Evolutionary conservation across 2,888 invertebrate species (phyloP), one percentile per base, ranked within the genome.

Genomic region (Apotomis turbidana): DNA sequence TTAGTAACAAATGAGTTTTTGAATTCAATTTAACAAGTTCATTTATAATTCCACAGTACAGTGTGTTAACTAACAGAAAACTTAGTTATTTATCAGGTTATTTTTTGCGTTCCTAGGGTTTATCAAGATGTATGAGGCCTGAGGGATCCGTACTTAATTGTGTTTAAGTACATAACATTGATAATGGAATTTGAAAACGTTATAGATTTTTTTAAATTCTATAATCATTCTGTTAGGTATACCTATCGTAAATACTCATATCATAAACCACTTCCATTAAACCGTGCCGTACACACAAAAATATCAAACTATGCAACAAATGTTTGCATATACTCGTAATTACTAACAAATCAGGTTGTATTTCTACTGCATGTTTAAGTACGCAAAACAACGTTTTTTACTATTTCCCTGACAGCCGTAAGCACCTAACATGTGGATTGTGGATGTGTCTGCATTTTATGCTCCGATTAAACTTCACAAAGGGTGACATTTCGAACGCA

Each of bases 401-500:
- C 8, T 44, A 44, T 44, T 44, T 44, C 0, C 44, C 49, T 49
- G 49, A 49, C 8, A 49, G 9, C 0, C 44, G 57, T 58, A 5
- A n/a, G n/a, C 10, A 46, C 60, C 9, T 49, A 49, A 49, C 36
- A 67, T 38, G 61, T 62, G 27, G 27, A 27, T n/a, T 13, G 15
- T 27, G 55, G 8, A 9, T 27, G 49, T 13, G 58, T 58, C 67
- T 51, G 58, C 51, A 38, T 49, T 51, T 68, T 51, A 51, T 12
- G 51, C 51, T 41, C n/a, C 59, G 57, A 51, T 68, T 36, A 59
- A 67, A 58, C 46, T 58, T 38, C 67, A 63, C 63, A 70, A 70
- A 70, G 58, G 68, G 51, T 52, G 72, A 68, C 68, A 63, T 59
- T 52, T 27, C 59, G 44, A 72, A 52, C 54, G 54, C 55, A 72